phyloP scores from a whole-genome alignment of 2,888 invertebrate genomes.

The Rhopalosiphum nymphaeae region DNA sequence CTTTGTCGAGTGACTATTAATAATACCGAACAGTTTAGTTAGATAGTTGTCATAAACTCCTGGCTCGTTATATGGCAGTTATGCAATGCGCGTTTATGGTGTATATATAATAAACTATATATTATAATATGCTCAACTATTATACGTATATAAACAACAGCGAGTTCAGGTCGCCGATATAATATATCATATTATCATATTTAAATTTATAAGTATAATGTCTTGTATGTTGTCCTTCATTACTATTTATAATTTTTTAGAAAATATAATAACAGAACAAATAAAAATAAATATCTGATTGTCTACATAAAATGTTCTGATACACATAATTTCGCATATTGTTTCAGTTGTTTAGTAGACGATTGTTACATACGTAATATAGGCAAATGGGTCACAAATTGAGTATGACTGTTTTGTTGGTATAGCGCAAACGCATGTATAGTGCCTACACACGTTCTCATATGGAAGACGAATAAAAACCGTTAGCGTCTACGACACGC shows the following conservation, averaged over 20 bases:
- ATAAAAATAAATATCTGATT: too few species aligned
- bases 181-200: neutral
- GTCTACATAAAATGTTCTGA: too few species aligned
- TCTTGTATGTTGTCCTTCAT: neutral
- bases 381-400: neutral
- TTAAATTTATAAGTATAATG: neutral
- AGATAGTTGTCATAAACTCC: conserved; percentile 53
- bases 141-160: neutral
- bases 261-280: too few species aligned
- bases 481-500: neutral
- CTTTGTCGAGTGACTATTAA: conserved; percentile 36
- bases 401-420: neutral
- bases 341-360: too few species aligned
- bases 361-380: too few species aligned
- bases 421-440: neutral
- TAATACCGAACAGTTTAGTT: conserved; percentile 35
- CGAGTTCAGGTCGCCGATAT: neutral
- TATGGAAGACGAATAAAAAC: neutral
- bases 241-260: neutral
- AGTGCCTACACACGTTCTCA: neutral
- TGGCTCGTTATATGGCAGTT: conserved; percentile 27
- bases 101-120: neutral
- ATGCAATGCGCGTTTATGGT: neutral
- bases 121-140: neutral
- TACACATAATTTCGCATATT: too few species aligned